Evolutionary conservation across 2,797 vertebrate species (phyloP).

Genomic region (Danio choprae): DNA sequence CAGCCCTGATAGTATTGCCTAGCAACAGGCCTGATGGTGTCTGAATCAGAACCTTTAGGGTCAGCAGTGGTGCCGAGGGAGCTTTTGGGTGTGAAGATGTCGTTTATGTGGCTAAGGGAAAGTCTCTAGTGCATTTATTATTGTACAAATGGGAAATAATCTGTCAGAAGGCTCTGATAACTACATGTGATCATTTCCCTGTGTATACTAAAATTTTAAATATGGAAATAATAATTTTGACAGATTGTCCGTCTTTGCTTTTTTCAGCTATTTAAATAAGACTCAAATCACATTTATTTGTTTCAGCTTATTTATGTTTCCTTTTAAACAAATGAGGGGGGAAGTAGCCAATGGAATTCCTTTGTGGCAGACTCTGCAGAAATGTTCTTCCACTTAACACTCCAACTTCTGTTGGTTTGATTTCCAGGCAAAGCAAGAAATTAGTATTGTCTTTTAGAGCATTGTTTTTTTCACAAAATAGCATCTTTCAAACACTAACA

Average conservation of each 20-base stretch:
- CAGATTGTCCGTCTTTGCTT: background rate
- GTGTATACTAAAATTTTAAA: background rate
- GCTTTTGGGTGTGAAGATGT: constrained; percentile 61
- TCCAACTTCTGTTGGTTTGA: no score
- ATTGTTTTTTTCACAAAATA: no score
- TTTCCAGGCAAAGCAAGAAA: no score
- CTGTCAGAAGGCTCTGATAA: background rate
- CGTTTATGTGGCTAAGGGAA: constrained; percentile 47
- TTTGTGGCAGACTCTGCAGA: background rate
- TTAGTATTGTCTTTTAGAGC: no score
- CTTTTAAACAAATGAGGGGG: background rate
- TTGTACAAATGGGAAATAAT: constrained; percentile 3
- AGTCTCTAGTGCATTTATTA: constrained; percentile 17
- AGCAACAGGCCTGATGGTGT: constrained; percentile 77
- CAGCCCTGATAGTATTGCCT: constrained; percentile 76
- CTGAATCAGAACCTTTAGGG: constrained; percentile 54
- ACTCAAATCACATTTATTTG: background rate
- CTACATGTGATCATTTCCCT: background rate
- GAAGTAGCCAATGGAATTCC: background rate
- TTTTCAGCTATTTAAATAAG: background rate
- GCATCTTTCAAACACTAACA: no score
- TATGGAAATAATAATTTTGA: background rate
- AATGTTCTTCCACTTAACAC: no score
- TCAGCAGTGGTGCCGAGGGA: constrained; percentile 57
- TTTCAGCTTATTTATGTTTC: background rate